These are phyloP conservation scores for Xylophagus ater DNA, from an alignment of 2,888 invertebrate species.

Conservation along the genomic window DNA sequence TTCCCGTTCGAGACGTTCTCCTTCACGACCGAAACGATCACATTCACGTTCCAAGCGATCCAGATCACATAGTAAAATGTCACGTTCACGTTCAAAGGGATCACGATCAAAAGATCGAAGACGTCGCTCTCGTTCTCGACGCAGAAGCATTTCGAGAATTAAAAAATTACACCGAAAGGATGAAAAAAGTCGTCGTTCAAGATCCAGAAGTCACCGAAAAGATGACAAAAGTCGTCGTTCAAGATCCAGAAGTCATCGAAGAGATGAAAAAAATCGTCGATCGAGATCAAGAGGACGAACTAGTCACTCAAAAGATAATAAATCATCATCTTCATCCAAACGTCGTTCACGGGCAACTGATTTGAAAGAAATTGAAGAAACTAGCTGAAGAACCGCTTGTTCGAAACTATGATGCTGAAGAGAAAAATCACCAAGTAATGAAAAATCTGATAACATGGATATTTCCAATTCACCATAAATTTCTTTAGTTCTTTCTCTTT, in stretches of 20 bases:
- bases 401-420: constrained; percentile 32
- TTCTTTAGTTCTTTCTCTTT: too few relatives aligned
- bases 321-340: constrained; percentile 25
- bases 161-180: constrained; percentile 44
- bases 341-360: constrained; percentile 36
- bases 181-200: constrained; percentile 39
- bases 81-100: constrained; percentile 41
- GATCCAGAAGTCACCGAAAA: constrained; percentile 36
- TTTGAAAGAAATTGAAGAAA: constrained; percentile 27
- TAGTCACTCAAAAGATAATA: constrained; percentile 34
- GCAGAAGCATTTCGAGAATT: constrained; percentile 27
- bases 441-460: constrained; percentile 63
- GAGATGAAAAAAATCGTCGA: too few relatives aligned
- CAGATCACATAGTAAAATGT: constrained; percentile 47
- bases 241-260: too few relatives aligned
- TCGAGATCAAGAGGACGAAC: constrained; percentile 37
- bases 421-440: constrained; percentile 40
- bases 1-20: constrained; percentile 22
- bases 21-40: constrained; percentile 40
- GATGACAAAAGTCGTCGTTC: too few relatives aligned
- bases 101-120: constrained; percentile 30
- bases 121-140: constrained; percentile 33
- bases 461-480: constrained; percentile 64
- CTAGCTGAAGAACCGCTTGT: constrained; percentile 27
- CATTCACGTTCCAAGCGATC: constrained; percentile 44